Conservation (phyloP, 2,113 vertebrate genomes). For the Indicator maculatus region DNA sequence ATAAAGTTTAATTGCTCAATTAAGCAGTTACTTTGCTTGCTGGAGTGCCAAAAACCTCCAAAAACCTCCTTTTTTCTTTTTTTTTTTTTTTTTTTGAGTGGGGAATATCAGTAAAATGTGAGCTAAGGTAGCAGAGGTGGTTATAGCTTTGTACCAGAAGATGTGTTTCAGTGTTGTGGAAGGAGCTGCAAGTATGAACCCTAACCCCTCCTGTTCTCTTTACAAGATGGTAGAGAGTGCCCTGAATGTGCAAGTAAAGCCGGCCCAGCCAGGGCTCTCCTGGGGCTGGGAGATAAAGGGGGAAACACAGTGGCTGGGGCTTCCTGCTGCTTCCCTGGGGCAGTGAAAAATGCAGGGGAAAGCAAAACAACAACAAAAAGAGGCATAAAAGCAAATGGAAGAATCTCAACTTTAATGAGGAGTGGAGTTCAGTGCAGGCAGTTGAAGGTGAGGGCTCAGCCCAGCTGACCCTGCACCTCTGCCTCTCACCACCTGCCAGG, state of each 20-base stretch:
- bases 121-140: background rate
- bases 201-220: background rate
- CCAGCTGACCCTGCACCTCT: background rate
- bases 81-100: background rate
- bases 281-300: background rate
- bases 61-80: too few species aligned
- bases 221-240: background rate
- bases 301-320: background rate
- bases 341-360: background rate
- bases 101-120: background rate
- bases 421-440: accelerated
- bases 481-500: background rate
- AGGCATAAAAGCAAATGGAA: background rate
- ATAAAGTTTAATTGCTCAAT: conserved; percentile 30
- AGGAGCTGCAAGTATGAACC: accelerated
- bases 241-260: background rate
- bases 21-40: background rate
- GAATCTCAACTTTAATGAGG: background rate
- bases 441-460: background rate
- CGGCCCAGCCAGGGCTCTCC: background rate
- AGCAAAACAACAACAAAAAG: background rate
- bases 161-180: background rate
- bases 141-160: background rate
- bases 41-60: background rate
- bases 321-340: background rate